Base-by-base conservation (phyloP, 2,888 invertebrate genomes). In the Automeris io region DNA sequence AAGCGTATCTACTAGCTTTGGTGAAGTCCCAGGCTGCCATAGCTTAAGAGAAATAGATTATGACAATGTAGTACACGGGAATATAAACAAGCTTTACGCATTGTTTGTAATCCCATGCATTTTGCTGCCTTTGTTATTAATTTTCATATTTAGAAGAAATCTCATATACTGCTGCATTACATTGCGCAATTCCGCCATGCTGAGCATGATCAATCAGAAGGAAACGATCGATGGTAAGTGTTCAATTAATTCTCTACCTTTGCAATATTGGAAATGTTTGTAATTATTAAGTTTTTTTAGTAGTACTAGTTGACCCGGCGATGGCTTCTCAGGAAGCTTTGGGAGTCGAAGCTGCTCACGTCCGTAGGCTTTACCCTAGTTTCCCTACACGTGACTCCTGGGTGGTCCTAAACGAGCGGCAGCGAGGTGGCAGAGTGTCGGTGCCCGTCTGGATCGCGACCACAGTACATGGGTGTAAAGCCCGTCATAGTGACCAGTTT, bases 101-200 rank as follows among this genome's bases (percentile, higher is more conserved):
- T 25, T 82, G 6, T 12, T 70, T 0, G 18, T 54, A 0, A 46
- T 81, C 35, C 74, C 77, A 0, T 45, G 49, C 0, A 0, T 69
- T 0, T 1, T 75, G 3, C 2, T 78, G 0, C 65, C 76, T 0
- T 12, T 71, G 7, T 40, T 52, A 0, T 25, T 73, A 0, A 24
- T 52, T 0, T 80, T 54, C 34, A 2, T 69, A 0, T 78, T 69
- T 6, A 73, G 87, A 35, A 89, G 90, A 45, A 88, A 90, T 42
- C 83, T 90, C 55, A 85, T 85, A 49, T 90, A 91, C 53, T 91
- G 88, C 46, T 82, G 79, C 29, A 87, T 90, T 5, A 87, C 87
- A 0, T 54, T 90, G 12, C 90, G 88, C 53, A 90, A 90, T 42
- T 88, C 89, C 0, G 85, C 90, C 0, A 65, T 88, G 45, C 42